Conservation (phyloP, 2,888 invertebrate species). For the Torymus auratus region DNA sequence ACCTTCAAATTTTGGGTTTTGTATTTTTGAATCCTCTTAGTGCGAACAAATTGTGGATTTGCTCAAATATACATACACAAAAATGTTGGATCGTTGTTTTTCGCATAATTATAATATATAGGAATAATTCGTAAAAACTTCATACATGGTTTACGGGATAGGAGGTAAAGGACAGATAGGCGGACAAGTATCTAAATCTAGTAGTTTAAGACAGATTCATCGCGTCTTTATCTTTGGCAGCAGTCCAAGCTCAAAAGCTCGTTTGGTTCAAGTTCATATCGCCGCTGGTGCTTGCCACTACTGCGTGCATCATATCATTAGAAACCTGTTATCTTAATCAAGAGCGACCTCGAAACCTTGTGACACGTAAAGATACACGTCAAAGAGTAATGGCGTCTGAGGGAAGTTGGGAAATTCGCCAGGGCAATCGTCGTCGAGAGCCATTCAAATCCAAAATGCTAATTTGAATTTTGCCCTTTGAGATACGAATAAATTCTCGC, state of each 20-base stretch:
- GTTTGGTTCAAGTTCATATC: slow-evolving; percentile 32
- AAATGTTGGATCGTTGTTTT: too few species aligned
- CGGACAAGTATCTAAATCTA: neutral
- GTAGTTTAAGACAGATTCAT: slow-evolving; percentile 16
- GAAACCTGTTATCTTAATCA: slow-evolving; percentile 34
- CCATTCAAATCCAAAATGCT: neutral
- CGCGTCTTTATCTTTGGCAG: slow-evolving; percentile 34
- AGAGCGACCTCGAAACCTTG: neutral
- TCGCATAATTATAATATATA: too few species aligned
- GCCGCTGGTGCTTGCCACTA: neutral
- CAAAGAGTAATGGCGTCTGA: neutral
- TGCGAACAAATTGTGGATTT: too few species aligned
- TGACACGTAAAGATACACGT: neutral
- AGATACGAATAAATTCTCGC: too few species aligned
- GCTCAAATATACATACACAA: too few species aligned
- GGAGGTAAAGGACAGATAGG: too few species aligned
- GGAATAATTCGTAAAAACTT: too few species aligned
- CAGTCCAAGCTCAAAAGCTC: slow-evolving; percentile 36
- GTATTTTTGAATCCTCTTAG: too few species aligned
- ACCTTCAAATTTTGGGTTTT: too few species aligned
- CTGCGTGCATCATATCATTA: slow-evolving; percentile 10
- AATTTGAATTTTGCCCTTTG: neutral
- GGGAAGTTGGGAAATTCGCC: neutral
- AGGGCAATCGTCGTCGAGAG: too few species aligned
- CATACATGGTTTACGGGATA: too few species aligned